Conservation (phyloP, 2,888 invertebrate species). For the Microctonus aethiopoides region DNA sequence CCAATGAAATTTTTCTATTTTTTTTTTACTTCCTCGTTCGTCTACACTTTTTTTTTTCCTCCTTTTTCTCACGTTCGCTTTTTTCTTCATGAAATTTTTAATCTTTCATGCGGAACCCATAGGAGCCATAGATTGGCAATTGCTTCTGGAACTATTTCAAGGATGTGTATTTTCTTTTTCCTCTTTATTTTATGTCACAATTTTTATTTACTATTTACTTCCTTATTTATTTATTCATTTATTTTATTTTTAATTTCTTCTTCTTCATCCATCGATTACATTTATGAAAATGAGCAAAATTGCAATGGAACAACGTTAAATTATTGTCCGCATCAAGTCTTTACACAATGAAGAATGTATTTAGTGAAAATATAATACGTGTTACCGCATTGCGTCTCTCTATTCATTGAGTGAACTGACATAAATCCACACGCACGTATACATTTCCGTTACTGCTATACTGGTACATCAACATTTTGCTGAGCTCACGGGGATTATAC, state of each 20-base stretch:
- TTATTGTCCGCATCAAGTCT: slow-evolving; percentile 19
- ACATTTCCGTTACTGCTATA: background rate
- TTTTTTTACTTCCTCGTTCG: background rate
- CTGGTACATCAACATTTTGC: background rate
- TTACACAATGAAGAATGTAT: slow-evolving; percentile 42
- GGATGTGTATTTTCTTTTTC: background rate
- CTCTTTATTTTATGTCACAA: background rate
- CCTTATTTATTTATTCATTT: background rate
- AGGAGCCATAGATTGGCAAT: slow-evolving; percentile 6
- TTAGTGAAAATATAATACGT: slow-evolving; percentile 45
- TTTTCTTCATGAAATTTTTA: slow-evolving; percentile 13
- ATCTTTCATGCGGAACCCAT: background rate
- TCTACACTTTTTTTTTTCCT: background rate
- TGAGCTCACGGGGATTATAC: slow-evolving; percentile 16
- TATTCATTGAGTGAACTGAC: slow-evolving; percentile 44
- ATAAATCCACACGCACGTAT: slow-evolving; percentile 32
- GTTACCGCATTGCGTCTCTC: slow-evolving; percentile 52
- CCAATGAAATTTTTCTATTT: background rate
- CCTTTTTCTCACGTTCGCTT: background rate
- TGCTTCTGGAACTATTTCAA: background rate
- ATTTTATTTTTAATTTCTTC: background rate
- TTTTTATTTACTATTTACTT: background rate
- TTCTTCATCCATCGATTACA: background rate
- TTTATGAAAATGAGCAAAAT: background rate
- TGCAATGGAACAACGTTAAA: slow-evolving; percentile 16